Base-by-base conservation (phyloP, 2,888 invertebrate species). In the Pristionchus arcanus region DNA sequence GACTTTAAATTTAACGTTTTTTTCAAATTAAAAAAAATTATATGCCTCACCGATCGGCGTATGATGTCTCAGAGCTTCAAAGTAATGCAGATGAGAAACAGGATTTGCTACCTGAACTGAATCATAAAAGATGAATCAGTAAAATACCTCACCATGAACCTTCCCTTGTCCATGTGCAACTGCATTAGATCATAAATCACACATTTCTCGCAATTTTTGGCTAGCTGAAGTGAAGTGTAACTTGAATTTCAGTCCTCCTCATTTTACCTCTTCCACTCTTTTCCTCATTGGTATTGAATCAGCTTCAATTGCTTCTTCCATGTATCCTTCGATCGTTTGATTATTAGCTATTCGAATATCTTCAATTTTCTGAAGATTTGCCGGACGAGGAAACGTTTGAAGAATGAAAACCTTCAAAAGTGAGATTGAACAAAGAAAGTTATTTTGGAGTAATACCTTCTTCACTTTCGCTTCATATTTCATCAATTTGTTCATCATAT, bases 341-440 rank as follows among this genome's bases (percentile, higher is more conserved):
- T 49, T 49, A 13, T 4, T 59, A 2, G 21, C n/a, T n/a, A 34
- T 34, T 85, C 84, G n/a, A 0, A 34, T 59, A 34, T 85, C 84
- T 59, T 59, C 59, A 25, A 85, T 37, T 21, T 85, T 85, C 21
- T 59, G 59, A 25, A 85, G 84, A 85, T 85, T 85, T 9, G 84
- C 84, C 7, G 84, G 84, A 85, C 84, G 84, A 85, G 84, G 84
- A 34, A 85, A 85, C 1, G 84, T 16, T 85, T 85, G 84, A n/a
- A 85, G 84, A 55, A 85, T 85, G 59, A 85, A 85, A 9, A 85
- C 84, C 84, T 85, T 15, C 2, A 13, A 37, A 55, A 55, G 13
- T 59, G 21, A 34, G 59, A 34, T n/a, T 13, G 59, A 9, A 16
- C 1, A 3, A 21, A 37, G 19, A 37, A 34, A 5, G 7, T 2